Percentiles rank a stretch among this genome's conserved stretches.
These are phyloP conservation scores for Tachina fera DNA, from an alignment of 2,888 invertebrate species.

Conservation along the genomic window DNA sequence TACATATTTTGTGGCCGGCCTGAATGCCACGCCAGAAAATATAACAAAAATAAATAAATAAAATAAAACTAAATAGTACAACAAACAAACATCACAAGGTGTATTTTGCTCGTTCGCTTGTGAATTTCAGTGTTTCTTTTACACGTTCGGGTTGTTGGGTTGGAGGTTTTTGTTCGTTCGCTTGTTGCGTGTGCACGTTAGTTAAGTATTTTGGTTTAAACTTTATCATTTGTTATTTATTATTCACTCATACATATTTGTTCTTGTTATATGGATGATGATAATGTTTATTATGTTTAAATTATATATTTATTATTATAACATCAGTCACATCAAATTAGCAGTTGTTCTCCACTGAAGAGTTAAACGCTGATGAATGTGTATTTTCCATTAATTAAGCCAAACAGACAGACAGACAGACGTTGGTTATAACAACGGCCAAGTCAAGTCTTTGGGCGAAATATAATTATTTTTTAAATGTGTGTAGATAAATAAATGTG, in stretches of 20 bases:
- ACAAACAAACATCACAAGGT: constrained; percentile 56
- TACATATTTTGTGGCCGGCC: constrained; percentile 33
- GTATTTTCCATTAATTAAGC: constrained; percentile 59
- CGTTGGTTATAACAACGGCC: constrained; percentile 1
- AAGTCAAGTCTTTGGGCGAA: constrained; percentile 5
- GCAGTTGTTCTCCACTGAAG: constrained; percentile 51
- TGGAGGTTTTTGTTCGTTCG: constrained; percentile 15
- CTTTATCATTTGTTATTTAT: constrained; percentile 55
- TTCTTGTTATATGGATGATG: constrained; percentile 42
- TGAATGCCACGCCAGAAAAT: constrained; percentile 21
- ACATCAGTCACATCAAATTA: constrained; percentile 68
- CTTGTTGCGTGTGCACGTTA: constrained; percentile 45
- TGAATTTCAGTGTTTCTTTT: constrained; percentile 24
- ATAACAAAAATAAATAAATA: constrained; percentile 14
- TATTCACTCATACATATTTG: constrained; percentile 4
- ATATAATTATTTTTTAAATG: constrained; percentile 22
- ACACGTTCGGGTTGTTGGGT: background rate
- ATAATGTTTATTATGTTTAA: constrained; percentile 60
- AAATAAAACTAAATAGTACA: background rate
- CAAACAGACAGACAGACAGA: constrained; percentile 4
- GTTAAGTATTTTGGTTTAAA: constrained; percentile 41
- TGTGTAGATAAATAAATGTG: background rate
- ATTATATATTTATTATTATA: constrained; percentile 57
- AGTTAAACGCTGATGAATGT: constrained; percentile 62
- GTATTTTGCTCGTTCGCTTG: constrained; percentile 42